These are phyloP conservation scores for Melanogrammus aeglefinus DNA, from an alignment of 2,797 vertebrate species.

Conservation along the genomic window DNA sequence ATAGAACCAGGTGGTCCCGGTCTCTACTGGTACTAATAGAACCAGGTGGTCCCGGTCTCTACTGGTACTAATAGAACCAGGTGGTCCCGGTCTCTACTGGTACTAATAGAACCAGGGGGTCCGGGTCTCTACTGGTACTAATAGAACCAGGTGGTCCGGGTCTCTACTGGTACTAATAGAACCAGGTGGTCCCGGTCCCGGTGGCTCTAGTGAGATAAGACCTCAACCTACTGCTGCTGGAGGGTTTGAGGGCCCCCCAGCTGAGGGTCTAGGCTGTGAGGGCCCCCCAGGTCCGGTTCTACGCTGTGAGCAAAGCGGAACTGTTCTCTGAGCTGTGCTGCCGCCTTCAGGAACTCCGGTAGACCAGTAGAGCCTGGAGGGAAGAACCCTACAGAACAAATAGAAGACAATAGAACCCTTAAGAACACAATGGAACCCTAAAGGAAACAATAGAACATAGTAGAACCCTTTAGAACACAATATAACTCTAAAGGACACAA, in stretches of 20 bases:
- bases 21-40: too few species aligned
- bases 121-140: too few species aligned
- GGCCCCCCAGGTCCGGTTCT: slow-evolving; percentile 40
- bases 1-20: too few species aligned
- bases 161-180: too few species aligned
- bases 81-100: too few species aligned
- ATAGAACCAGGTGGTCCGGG: too few species aligned
- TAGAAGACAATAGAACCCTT: not conserved
- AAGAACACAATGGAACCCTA: not conserved
- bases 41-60: too few species aligned
- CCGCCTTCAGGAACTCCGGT: slow-evolving; percentile 69
- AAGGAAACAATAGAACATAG: not conserved
- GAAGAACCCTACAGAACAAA: slow-evolving; percentile 66
- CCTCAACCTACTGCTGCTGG: slow-evolving; percentile 59
- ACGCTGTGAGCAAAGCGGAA: slow-evolving; percentile 72
- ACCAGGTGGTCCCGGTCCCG: too few species aligned
- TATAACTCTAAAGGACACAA: too few species aligned
- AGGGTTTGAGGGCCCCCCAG: slow-evolving; percentile 43
- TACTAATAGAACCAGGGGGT: too few species aligned
- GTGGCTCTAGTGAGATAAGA: too few species aligned
- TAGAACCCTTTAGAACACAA: not conserved
- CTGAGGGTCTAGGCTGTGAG: slow-evolving; percentile 34
- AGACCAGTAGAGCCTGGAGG: slow-evolving; percentile 45
- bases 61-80: too few species aligned
- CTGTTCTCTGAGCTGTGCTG: slow-evolving; percentile 66